A percentile compares a stretch with the other conserved stretches of the same genome.
phyloP scores from a whole-genome alignment of 1,140 invertebrate species.

The Ostrea denselamellosa region DNA sequence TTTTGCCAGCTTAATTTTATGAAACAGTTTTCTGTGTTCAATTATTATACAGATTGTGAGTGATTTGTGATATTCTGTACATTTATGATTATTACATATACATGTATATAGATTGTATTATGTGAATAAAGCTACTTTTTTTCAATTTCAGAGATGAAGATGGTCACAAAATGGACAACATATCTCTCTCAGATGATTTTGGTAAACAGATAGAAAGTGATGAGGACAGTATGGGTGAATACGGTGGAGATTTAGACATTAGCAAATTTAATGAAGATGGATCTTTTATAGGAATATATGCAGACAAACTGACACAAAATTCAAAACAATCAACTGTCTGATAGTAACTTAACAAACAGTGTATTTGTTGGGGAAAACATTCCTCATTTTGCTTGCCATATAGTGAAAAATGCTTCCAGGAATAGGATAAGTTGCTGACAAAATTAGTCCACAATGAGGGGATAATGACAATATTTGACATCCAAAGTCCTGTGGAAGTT shows the following conservation, averaged over 20 bases:
- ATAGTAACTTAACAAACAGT: background rate
- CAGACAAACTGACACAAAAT: constrained; percentile 52
- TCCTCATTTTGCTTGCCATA: constrained; percentile 9
- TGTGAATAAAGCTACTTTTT: background rate
- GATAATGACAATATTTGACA: background rate
- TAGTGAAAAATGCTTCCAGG: background rate
- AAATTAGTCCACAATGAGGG: background rate
- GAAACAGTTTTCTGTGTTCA: too few relatives aligned
- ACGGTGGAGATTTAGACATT: constrained; percentile 67
- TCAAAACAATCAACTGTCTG: constrained; percentile 23
- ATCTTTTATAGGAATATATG: constrained; percentile 73
- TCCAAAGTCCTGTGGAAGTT: background rate
- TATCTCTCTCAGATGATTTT: constrained; percentile 59
- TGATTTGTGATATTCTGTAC: too few relatives aligned
- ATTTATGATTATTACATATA: too few relatives aligned
- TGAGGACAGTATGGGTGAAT: constrained; percentile 62
- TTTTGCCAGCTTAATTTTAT: too few relatives aligned
- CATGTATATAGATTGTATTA: too few relatives aligned
- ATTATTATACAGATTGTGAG: too few relatives aligned
- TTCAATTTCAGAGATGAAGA: constrained; percentile 62
- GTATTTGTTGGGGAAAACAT: background rate
- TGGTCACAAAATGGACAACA: constrained; percentile 58
- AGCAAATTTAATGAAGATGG: constrained; percentile 75
- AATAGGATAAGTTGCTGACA: background rate
- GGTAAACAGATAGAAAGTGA: constrained; percentile 52